Evolutionary conservation across 2,888 invertebrate genomes (phyloP).

Genomic region (Scaptomyza reducta): DNA sequence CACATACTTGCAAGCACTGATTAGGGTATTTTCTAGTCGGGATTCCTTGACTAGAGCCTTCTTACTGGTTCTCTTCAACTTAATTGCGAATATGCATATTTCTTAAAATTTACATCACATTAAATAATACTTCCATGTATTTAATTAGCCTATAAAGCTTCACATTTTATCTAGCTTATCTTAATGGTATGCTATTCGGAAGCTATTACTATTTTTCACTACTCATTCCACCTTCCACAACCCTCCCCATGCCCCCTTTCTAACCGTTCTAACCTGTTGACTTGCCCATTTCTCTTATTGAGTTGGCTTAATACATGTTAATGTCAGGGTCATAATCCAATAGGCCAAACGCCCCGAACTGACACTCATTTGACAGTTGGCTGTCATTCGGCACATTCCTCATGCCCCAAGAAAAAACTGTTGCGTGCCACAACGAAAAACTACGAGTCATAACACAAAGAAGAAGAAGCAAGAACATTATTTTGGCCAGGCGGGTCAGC

Average conservation of each 20-base stretch:
- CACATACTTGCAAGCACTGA: too few species aligned
- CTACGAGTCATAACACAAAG: conserved; percentile 8
- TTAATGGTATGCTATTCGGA: background rate
- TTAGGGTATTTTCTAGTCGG: too few species aligned
- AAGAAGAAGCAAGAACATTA: conserved; percentile 5
- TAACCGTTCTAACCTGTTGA: conserved; percentile 53
- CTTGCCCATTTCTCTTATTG: conserved; percentile 44
- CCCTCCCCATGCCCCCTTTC: background rate
- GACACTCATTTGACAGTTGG: conserved; percentile 72
- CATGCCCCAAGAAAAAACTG: conserved; percentile 31
- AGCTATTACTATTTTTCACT: background rate
- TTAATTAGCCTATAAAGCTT: background rate
- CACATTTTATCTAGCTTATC: background rate
- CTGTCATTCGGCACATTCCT: conserved; percentile 58
- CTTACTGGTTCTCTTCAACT: too few species aligned
- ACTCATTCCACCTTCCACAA: background rate
- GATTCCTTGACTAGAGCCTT: too few species aligned
- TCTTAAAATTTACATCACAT: too few species aligned
- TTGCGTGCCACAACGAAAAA: conserved; percentile 52
- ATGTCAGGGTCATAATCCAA: conserved; percentile 66
- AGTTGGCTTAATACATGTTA: conserved; percentile 48
- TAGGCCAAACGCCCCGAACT: conserved; percentile 43
- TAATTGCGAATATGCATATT: too few species aligned
- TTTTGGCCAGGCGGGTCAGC: conserved; percentile 35
- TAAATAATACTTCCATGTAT: background rate